Evolutionary conservation across 2,888 invertebrate genomes (phyloP), one percentile per base, ranked within the genome.

Genomic region (Sinohyriopsis cumingii): DNA sequence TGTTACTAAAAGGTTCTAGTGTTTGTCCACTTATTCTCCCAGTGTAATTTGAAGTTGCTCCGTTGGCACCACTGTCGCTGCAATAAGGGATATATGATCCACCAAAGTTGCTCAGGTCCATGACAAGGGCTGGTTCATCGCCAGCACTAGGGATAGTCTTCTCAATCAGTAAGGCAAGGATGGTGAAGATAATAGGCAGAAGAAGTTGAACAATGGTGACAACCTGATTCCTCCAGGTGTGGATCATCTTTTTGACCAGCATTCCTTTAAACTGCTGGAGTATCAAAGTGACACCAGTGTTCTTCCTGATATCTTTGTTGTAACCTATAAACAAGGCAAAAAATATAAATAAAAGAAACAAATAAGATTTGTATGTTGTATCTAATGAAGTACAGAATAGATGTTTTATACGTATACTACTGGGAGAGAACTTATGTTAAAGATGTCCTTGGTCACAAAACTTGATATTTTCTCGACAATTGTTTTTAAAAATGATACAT

Each of bases 171-270:
- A 95, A 92, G 0, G 94, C 92, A 59, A 94, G 87, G 20, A 92
- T 91, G 79, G 93, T 92, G 91, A 92, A 94, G 68, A 93, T 75
- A 0, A 94, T 90, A 0, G 95, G 95, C 69, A 95, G 92, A 3
- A 93, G 72, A n/a, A 94, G 91, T 90, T 85, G 84, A 0, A 86
- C 84, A 5, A 87, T 59, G 2, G 89, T 90, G 5, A 95, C 86
- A 59, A 93, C 87, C 91, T 93, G 93, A 24, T 94, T 94, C 5
- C 95, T 92, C 57, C 91, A 87, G 68, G 93, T 92, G 63, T 93
- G 93, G 5, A 94, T 87, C 53, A 90, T 89, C 82, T 94, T 92
- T 87, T 95, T 95, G 45, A 93, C 89, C 86, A 94, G 91, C 90
- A 94, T 93, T 0, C 94, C 94, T 33, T 89, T 84, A 75, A 93